Percentiles rank a stretch among this genome's conserved stretches.
phyloP scores from a whole-genome alignment of 2,113 vertebrate species.

The Protomyctophum bolini region DNA sequence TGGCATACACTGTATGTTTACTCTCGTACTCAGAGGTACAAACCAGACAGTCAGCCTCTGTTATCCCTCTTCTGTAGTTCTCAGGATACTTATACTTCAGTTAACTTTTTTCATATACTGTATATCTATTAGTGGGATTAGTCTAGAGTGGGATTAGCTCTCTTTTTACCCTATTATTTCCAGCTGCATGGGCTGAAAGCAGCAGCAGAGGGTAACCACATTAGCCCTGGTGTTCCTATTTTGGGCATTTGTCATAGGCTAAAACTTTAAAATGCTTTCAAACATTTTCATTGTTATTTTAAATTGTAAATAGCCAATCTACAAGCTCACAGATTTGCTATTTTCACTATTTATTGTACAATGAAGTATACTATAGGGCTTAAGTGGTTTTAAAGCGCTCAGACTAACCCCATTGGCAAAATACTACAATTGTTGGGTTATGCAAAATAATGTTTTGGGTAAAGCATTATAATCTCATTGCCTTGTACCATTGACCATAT shows the following conservation, averaged over 20 bases:
- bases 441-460: conserved; percentile 61
- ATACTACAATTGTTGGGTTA: conserved; percentile 59
- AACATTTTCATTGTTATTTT: too few relatives aligned
- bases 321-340: too few relatives aligned
- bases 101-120: too few relatives aligned
- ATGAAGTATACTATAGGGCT: background rate
- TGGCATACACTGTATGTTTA: background rate
- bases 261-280: too few relatives aligned
- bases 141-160: background rate
- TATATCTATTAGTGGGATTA: background rate
- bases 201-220: background rate
- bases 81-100: too few relatives aligned
- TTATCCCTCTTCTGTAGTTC: too few relatives aligned
- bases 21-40: background rate
- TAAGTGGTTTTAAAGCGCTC: background rate
- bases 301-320: too few relatives aligned
- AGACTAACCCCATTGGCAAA: conserved; percentile 30
- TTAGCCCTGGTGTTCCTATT: too few relatives aligned
- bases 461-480: conserved; percentile 51
- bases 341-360: background rate
- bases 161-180: background rate
- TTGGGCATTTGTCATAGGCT: too few relatives aligned
- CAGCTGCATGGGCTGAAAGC: conserved; percentile 1
- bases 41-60: too few relatives aligned
- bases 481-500: conserved; percentile 35